Evolutionary conservation across 1,140 invertebrate genomes (phyloP).

Genomic region (Cepaea nemoralis): DNA sequence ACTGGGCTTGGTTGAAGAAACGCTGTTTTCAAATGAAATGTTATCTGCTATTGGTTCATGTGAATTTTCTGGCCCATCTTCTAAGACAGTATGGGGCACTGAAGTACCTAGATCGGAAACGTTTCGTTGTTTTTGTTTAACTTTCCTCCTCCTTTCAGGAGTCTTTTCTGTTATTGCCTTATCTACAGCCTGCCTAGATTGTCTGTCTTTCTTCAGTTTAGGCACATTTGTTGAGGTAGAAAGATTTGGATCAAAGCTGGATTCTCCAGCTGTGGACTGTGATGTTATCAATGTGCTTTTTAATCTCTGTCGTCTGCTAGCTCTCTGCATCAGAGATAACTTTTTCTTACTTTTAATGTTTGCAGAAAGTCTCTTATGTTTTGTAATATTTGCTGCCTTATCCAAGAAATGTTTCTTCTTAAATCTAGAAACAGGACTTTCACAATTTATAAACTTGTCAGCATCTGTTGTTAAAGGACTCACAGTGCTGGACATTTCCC

Average conservation of each 20-base stretch:
- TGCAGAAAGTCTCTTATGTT: neutral
- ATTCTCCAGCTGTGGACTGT: neutral
- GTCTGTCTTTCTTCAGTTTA: neutral
- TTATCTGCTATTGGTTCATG: neutral
- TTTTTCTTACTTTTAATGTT: neutral
- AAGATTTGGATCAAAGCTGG: neutral
- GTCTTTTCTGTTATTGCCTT: neutral
- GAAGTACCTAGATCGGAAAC: neutral
- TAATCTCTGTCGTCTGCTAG: neutral
- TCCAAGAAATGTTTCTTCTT: neutral
- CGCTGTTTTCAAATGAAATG: neutral
- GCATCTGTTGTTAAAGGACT: neutral
- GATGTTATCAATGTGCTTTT: neutral
- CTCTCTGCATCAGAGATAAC: neutral
- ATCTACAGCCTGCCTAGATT: neutral
- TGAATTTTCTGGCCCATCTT: neutral
- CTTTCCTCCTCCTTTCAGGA: neutral
- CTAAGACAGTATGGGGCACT: neutral
- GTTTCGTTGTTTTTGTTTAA: neutral
- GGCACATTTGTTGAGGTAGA: neutral
- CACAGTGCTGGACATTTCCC: neutral
- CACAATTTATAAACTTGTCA: neutral
- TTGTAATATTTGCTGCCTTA: neutral
- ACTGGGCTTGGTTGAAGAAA: too few species aligned
- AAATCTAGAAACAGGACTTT: neutral